Conservation (phyloP, 2,797 vertebrate genomes). For the Cheirogaleus major region DNA sequence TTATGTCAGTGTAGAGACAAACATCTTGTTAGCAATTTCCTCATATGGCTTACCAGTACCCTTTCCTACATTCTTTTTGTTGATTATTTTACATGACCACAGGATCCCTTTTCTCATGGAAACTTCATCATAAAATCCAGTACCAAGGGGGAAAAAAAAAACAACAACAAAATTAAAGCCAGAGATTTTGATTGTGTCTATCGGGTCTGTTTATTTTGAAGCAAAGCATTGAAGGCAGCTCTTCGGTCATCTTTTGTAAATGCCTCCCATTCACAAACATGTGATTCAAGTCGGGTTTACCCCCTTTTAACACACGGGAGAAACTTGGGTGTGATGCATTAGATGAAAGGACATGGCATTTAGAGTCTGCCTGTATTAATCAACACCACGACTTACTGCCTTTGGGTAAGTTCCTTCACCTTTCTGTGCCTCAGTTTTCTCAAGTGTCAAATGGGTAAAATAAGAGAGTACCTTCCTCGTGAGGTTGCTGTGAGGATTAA, state of each 20-base stretch:
- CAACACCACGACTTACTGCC: not conserved
- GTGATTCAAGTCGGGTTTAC: constrained; percentile 21
- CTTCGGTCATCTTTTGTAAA: constrained; percentile 19
- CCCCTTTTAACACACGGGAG: not conserved
- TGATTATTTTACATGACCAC: constrained; percentile 79
- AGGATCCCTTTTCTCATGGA: constrained; percentile 78
- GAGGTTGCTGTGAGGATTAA: not conserved
- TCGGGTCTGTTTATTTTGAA: constrained; percentile 73
- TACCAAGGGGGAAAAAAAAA: not conserved
- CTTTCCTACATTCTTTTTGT: constrained; percentile 65
- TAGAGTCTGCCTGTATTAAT: not conserved
- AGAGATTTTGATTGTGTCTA: constrained; percentile 68
- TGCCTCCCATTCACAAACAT: constrained; percentile 43
- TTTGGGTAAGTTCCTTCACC: not conserved
- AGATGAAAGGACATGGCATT: not conserved
- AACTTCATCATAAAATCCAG: constrained; percentile 74
- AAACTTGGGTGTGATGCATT: not conserved
- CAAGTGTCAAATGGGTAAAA: not conserved
- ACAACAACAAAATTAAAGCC: constrained; percentile 72
- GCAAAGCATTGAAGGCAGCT: constrained; percentile 25
- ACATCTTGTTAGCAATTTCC: constrained; percentile 70
- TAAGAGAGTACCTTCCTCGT: not conserved
- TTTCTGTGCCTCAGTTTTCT: not conserved
- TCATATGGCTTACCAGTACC: constrained; percentile 67
- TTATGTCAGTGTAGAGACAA: constrained; percentile 50